Percentiles rank a stretch among this genome's conserved stretches.
These are phyloP conservation scores for Balaeniceps rex DNA, from an alignment of 2,113 vertebrate species.

Conservation along the genomic window DNA sequence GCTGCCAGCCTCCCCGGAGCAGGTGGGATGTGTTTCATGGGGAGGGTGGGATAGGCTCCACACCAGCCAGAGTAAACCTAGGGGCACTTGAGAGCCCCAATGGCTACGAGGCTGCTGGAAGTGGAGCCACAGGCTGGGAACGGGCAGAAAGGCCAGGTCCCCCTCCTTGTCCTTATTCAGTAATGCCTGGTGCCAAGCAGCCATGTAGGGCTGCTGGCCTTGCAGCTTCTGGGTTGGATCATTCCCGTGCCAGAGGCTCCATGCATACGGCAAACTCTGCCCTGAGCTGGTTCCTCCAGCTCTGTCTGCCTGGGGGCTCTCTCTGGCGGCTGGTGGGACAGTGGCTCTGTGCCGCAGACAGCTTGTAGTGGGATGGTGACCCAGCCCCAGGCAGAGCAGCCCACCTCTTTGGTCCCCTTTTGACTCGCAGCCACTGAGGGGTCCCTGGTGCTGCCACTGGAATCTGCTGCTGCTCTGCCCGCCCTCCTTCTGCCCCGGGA, in stretches of 20 bases:
- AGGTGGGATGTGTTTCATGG: background rate
- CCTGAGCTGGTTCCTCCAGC: background rate
- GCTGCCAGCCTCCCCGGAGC: background rate
- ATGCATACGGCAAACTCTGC: background rate
- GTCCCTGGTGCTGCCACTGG: background rate
- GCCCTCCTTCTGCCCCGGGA: background rate
- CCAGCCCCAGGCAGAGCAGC: background rate
- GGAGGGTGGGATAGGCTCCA: background rate
- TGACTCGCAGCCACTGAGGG: background rate
- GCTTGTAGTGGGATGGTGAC: background rate
- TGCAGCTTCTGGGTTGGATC: background rate
- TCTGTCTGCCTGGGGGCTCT: background rate
- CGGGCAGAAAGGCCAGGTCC: accelerated
- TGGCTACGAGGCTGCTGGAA: background rate
- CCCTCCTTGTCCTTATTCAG: constrained; percentile 8
- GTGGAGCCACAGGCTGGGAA: background rate
- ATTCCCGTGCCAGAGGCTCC: background rate
- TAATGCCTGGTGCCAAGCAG: accelerated
- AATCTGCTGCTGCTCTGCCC: background rate
- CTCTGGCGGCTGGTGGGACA: accelerated
- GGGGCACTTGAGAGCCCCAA: background rate
- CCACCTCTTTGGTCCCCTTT: background rate
- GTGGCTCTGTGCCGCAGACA: background rate
- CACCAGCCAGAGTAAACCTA: background rate
- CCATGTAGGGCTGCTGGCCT: background rate